Evolutionary conservation across 1,140 invertebrate genomes (phyloP).

Genomic region (Heliconius melpomene): DNA sequence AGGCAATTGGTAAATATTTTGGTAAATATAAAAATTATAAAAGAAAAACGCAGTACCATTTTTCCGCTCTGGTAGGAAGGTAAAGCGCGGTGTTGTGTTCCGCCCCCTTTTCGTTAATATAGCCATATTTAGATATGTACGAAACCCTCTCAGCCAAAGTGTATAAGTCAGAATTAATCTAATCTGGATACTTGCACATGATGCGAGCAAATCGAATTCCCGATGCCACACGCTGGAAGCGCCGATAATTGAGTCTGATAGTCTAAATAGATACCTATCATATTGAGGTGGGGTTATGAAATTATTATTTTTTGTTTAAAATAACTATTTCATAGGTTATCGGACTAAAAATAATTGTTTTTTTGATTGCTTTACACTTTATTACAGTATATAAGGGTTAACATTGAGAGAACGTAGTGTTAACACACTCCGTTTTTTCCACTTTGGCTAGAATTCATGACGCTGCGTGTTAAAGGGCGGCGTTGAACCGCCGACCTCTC

Average conservation of each 20-base stretch:
- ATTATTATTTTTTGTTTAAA: not conserved
- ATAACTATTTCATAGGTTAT: not conserved
- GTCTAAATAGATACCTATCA: not conserved
- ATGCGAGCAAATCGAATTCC: conserved; percentile 26
- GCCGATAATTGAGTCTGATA: conserved; percentile 24
- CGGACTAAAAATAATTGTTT: no score
- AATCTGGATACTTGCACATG: conserved; percentile 29
- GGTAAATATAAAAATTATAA: not conserved
- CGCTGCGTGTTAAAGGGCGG: no score
- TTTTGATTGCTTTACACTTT: no score
- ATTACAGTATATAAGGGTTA: no score
- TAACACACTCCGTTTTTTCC: no score
- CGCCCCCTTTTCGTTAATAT: not conserved
- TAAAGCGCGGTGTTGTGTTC: no score
- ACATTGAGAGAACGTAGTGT: no score
- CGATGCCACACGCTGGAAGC: conserved; percentile 15
- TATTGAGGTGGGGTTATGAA: not conserved
- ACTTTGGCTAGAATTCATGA: no score
- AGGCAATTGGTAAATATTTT: not conserved
- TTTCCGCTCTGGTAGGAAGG: no score
- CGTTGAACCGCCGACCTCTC: no score
- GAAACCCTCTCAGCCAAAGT: not conserved
- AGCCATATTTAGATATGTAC: not conserved
- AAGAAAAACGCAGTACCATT: not conserved
- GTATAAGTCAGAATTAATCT: conserved; percentile 25